Base-by-base conservation (phyloP, 2,888 invertebrate genomes). In the Pilophorus perplexus region DNA sequence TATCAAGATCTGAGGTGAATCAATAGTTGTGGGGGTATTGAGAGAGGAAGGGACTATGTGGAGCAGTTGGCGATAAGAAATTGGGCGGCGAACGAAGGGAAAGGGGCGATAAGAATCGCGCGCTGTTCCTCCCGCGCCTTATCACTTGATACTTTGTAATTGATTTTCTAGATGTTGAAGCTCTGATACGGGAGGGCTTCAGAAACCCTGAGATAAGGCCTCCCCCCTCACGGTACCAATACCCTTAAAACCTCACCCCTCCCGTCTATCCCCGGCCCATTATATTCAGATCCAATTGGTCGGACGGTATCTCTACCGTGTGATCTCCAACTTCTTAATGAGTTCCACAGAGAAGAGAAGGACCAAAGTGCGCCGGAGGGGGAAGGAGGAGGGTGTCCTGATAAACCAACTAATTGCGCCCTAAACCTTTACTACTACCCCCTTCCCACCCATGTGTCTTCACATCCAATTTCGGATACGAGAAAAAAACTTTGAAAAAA, bases 251-350 rank as follows among this genome's bases (percentile, higher is more conserved):
- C 23, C 42, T 37, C 54, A 8, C 14, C 54, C 18, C 54, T 5
- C 38, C 59, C 42, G 40, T 28, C 62, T 62, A n/a, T n/a, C 40
- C 64, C 57, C 62, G 59, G 66, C 66, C 70, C 69, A 71, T 71
- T 71, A 71, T 71, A 71, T 68, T 67, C 69, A 68, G 71, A 71
- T 71, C 69, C 69, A 64, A 68, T 70, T 69, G 66, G 66, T 57
- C 60, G 68, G 67, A 46, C 64, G 54, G 67, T 46, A 70, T 70
- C 70, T 70, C n/a, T 48, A 23, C 66, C 48, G 66, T 68, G 67
- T 59, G 68, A 71, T 71, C 71, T 67, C 71, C 64, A 71, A 71
- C 71, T 71, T 71, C 71, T 69, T 71, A 71, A 71, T 71, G 71
- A 71, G 71, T 71, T 71, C 71, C 69, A 70, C 69, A 69, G 71